Evolutionary conservation across 2,113 vertebrate species (phyloP), one percentile per base, ranked within the genome.

Genomic region (Oplegnathus fasciatus): DNA sequence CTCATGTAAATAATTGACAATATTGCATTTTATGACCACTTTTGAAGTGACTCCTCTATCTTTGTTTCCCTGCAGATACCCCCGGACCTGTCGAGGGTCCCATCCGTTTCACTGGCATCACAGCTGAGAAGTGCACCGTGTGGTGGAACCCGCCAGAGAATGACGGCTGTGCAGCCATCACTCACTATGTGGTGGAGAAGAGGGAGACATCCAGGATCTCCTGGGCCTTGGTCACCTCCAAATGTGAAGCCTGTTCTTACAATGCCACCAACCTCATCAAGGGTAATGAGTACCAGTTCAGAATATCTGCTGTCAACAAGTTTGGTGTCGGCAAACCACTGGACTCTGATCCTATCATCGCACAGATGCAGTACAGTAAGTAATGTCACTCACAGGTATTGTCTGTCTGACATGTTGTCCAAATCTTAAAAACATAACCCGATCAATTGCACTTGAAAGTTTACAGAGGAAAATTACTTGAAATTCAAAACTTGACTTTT

Each of bases 201-300:
- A 97, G 98, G 85, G 98, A 99, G 93, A 99, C 98, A 4, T 99
- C 98, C 86, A 96, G 98, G 89, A 96, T 99, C 89, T 95, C 98
- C 67, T 99, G 98, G 98, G 98, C 98, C 46, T 91, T 97, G 84
- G 95, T 98, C 87, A 97, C 96, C 77, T 97, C 99, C 86, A 96
- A 97, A 61, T 98, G 98, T 90, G 97, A 99, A 96, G 97, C 96
- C 46, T 99, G 96, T 86, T 98, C 97, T 85, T 98, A 96, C 82
- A 97, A 95, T 6, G 97, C 96, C 78, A 95, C 95, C 65, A 99
- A 98, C 92, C 94, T 99, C 86, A 99, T 99, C 88, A 98, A 96
- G 52, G 98, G 97, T 94, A 99, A 99, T 54, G 98, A 99, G 83
- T 99, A 99, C 89, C 98, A 99, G 83, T 99, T 99, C 97, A 98